Percentiles rank a stretch among this genome's conserved stretches.
phyloP scores from a whole-genome alignment of 2,797 vertebrate genomes.

The Chelon auratus region DNA sequence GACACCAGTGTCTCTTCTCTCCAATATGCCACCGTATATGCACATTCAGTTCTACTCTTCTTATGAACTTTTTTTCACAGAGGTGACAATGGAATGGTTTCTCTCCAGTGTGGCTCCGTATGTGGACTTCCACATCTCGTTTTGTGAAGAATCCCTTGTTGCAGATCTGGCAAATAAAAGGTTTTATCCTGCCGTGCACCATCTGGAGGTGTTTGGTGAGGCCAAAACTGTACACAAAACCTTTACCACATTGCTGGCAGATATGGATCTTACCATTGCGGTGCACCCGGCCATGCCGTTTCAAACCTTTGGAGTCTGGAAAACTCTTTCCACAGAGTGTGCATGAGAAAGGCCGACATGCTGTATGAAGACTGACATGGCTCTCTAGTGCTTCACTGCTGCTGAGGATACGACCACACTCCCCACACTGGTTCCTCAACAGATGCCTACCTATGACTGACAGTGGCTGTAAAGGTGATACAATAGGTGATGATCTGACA shows the following conservation, averaged over 20 bases:
- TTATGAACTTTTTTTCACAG: constrained; percentile 81
- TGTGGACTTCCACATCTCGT: constrained; percentile 78
- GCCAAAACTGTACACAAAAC: constrained; percentile 83
- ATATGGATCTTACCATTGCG: constrained; percentile 77
- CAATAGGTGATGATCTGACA: constrained; percentile 39
- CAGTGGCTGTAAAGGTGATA: constrained; percentile 72
- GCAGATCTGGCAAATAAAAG: constrained; percentile 82
- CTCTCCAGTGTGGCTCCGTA: constrained; percentile 82
- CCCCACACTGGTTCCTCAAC: constrained; percentile 79
- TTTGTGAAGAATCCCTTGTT: constrained; percentile 80
- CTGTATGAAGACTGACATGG: constrained; percentile 79
- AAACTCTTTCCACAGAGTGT: constrained; percentile 80
- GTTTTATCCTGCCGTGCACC: constrained; percentile 77
- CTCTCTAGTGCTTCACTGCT: constrained; percentile 77
- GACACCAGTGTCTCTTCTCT: constrained; percentile 83
- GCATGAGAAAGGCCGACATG: constrained; percentile 77
- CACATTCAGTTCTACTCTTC: constrained; percentile 80
- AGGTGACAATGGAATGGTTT: constrained; percentile 81
- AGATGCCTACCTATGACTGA: constrained; percentile 68
- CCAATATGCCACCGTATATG: constrained; percentile 83
- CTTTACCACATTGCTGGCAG: constrained; percentile 80
- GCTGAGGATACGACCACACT: constrained; percentile 81
- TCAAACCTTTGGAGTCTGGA: constrained; percentile 77
- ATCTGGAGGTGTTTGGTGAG: constrained; percentile 83
- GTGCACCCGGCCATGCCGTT: constrained; percentile 79